Conservation (phyloP, 2,888 invertebrate genomes). For the Laothoe populi region DNA sequence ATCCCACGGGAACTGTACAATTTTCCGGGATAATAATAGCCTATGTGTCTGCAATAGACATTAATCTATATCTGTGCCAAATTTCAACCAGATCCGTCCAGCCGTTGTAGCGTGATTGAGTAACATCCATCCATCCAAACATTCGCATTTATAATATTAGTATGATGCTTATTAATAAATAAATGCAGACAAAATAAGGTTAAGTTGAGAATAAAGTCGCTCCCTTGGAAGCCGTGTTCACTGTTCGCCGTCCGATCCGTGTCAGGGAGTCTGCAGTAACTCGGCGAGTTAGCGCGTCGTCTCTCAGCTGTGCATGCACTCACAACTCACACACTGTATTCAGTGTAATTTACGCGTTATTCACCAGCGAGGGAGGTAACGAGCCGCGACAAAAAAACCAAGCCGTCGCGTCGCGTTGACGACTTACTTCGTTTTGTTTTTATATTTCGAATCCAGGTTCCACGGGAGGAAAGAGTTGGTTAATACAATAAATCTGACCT, state of each 20-base stretch:
- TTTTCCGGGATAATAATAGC: no score
- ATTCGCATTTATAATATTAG: no score
- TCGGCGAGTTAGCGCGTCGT: conserved; percentile 32
- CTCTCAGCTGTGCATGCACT: conserved; percentile 29
- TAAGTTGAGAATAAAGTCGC: background rate
- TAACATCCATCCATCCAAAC: no score
- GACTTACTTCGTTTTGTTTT: conserved; percentile 51
- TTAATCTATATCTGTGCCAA: no score
- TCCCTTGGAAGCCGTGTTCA: background rate
- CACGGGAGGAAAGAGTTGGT: background rate
- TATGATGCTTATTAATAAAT: background rate
- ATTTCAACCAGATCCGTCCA: no score
- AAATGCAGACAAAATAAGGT: background rate
- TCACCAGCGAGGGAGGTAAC: conserved; percentile 55
- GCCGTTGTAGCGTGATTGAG: no score
- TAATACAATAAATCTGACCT: background rate
- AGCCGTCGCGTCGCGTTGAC: conserved; percentile 52
- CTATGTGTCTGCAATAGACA: no score
- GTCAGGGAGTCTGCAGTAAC: conserved; percentile 24
- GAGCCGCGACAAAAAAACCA: conserved; percentile 67
- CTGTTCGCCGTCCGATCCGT: conserved; percentile 12
- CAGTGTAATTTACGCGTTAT: conserved; percentile 56
- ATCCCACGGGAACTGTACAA: no score
- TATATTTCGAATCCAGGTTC: conserved; percentile 36
- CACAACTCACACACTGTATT: conserved; percentile 27